These are phyloP conservation scores for Serilophus lunatus DNA, from an alignment of 2,113 vertebrate species.

Conservation along the genomic window DNA sequence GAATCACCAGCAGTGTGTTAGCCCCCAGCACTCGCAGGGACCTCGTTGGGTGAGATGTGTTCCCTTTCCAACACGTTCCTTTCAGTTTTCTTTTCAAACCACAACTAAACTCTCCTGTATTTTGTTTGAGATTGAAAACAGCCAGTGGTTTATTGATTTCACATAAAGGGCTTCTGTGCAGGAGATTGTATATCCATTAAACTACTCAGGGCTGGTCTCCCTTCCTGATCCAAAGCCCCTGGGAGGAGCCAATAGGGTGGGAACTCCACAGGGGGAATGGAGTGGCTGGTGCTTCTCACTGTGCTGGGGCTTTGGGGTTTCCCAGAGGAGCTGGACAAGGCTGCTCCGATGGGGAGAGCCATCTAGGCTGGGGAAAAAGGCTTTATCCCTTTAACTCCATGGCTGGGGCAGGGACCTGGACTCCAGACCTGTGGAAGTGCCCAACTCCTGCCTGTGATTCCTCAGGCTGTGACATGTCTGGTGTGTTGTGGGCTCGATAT, in stretches of 20 bases:
- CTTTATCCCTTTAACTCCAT: background rate
- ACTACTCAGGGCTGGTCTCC: background rate
- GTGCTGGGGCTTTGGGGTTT: background rate
- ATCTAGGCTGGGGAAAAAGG: background rate
- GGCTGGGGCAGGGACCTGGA: background rate
- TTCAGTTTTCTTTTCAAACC: constrained; percentile 64
- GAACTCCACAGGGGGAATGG: background rate
- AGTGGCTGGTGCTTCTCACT: background rate
- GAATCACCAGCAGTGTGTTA: background rate
- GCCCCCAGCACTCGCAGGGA: background rate
- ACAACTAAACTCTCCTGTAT: constrained; percentile 54
- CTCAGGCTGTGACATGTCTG: background rate
- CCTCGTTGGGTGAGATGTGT: constrained; percentile 12
- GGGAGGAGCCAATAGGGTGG: background rate
- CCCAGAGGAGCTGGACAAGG: background rate
- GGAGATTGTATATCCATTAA: background rate
- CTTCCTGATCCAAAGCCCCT: background rate
- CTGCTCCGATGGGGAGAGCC: background rate
- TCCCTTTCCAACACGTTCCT: background rate
- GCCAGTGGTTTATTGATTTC: constrained; percentile 26
- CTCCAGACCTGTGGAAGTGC: background rate
- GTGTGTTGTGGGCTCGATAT: background rate
- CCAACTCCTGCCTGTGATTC: background rate
- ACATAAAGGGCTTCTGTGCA: constrained; percentile 50
- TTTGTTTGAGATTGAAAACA: constrained; percentile 57